Evolutionary conservation across 1,140 invertebrate species (phyloP), one percentile per base, ranked within the genome.

Genomic region (Thrips palmi): DNA sequence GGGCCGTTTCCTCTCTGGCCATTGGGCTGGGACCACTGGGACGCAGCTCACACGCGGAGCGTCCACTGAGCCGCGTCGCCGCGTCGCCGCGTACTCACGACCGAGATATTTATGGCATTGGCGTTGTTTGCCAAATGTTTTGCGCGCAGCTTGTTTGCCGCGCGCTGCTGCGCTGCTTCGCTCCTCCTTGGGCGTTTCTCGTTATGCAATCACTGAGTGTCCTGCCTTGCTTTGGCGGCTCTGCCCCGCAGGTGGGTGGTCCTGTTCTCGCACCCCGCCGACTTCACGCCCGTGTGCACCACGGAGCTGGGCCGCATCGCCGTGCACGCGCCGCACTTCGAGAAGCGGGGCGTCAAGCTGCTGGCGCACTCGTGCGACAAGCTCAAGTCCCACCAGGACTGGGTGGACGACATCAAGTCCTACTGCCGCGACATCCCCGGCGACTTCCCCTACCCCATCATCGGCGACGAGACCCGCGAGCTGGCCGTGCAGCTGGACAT

Each of bases 241-340:
- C n/a, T n/a, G n/a, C n/a, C n/a, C n/a, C n/a, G n/a, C 47, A 88
- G 82, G 33, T 93, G 87, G 86, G 72, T 74, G 1, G 72, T 92
- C 31, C 49, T 93, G 2, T 93, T 93, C 55, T 91, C 86, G 1
- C 89, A 94, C 57, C 88, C 88, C 1, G 75, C 81, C 14, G 88
- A 93, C 54, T 93, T 83, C 53, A 93, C 89, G 0, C 89, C 88
- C 11, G 88, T 94, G 0, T 92, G 89, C 53, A 93, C 88, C 7
- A 94, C 89, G 0, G 88, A 94, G 58, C 56, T 94, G 40, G 84
- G 78, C 5, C 58, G 72, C 27, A 71, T 85, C 33, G 77, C 80
- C 2, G 68, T 82, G 24, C 64, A 88, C 43, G 54, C 65, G 8
- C 67, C 70, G 0, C 69, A 86, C 50, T 92, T 93, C 51, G 53